Percentiles rank a stretch among this genome's conserved stretches.
Evolutionary conservation across 2,113 vertebrate species (phyloP).

Genomic region (Nycticebus coucang): DNA sequence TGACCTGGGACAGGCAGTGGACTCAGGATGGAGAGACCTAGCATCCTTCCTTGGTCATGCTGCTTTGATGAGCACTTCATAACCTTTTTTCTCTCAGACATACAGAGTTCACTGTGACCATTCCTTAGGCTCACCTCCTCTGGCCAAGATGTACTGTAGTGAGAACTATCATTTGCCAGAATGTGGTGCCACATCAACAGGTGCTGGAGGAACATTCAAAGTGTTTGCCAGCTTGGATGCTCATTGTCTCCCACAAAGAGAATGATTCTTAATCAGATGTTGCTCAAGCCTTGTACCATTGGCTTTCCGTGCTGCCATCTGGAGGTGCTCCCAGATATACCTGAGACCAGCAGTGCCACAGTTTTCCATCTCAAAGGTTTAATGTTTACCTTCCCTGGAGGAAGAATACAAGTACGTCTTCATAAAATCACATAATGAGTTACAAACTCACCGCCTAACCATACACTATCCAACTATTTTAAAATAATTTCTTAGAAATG

Average conservation of each 20-base stretch:
- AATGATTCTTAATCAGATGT: not conserved
- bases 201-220: not conserved
- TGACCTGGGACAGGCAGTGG: not conserved
- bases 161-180: not conserved
- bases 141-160: not conserved
- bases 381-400: constrained; percentile 1
- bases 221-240: not conserved
- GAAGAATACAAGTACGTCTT: not conserved
- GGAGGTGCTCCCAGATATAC: not conserved
- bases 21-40: not conserved
- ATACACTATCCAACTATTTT: not conserved
- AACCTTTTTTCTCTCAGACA: not conserved
- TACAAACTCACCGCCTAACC: not conserved
- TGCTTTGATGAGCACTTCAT: not conserved
- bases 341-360: not conserved
- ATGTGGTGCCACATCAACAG: too few relatives aligned
- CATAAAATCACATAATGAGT: not conserved
- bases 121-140: not conserved
- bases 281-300: not conserved
- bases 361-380: constrained; percentile 46
- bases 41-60: not conserved
- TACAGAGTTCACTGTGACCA: not conserved
- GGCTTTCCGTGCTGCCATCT: not conserved
- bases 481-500: not conserved
- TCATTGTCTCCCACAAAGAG: not conserved